Base-by-base conservation (phyloP, 2,888 invertebrate genomes). In the Choreutis nemorana region DNA sequence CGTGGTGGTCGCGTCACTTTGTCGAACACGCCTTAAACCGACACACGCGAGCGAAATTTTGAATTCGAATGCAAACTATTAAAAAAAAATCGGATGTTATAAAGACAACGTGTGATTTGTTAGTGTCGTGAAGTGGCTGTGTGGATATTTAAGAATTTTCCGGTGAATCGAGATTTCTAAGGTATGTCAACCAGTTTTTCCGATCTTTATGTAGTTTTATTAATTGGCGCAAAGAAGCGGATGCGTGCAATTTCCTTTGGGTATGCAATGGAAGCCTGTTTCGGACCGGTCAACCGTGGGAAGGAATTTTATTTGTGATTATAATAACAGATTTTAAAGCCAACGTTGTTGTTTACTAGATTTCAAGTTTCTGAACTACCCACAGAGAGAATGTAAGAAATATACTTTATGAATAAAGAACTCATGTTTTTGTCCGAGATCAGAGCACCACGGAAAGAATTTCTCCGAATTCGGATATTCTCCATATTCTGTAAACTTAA, bases 281-380 rank as follows among this genome's bases (percentile, higher is more conserved):
- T 57, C 60, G 59, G 65, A 68, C 62, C 67, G 68, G 59, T 55
- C 53, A 46, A 55, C 57, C 72, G 75, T 75, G 75, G 70, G 75
- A 75, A 73, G 66, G 60, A 44, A 64, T 63, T 59, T 49, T 44
- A 50, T 51, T 66, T 58, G 67, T 49, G 45, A 50, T 53, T 23
- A 33, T 25, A 33, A 14, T n/a, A n/a, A n/a, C n/a, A n/a, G n/a
- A n/a, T n/a, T n/a, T n/a, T n/a, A n/a, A n/a, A n/a, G n/a, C n/a
- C n/a, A n/a, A n/a, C n/a, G n/a, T n/a, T n/a, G n/a, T n/a, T n/a
- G n/a, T n/a, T n/a, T n/a, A n/a, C n/a, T n/a, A n/a, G n/a, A n/a
- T n/a, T n/a, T n/a, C n/a, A n/a, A n/a, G n/a, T n/a, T n/a, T n/a
- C n/a, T n/a, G n/a, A n/a, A n/a, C n/a, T n/a, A n/a, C n/a, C 3